phyloP scores from a whole-genome alignment of 2,797 vertebrate species.

The Typhlichthys subterraneus region DNA sequence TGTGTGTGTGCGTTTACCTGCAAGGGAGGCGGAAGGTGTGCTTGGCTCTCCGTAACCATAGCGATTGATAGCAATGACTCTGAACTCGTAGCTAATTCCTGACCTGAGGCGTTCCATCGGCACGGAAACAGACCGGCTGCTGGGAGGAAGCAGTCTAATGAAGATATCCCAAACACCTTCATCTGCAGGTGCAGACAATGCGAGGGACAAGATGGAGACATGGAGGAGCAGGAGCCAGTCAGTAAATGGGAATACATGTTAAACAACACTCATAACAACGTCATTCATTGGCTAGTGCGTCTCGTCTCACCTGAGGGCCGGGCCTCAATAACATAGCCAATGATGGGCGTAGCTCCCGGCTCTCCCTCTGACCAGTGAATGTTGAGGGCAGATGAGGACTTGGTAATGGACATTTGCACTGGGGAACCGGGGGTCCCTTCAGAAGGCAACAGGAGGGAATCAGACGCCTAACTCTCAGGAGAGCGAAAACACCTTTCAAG shows the following conservation, averaged over 20 bases:
- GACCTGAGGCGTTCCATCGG: slow-evolving; percentile 86
- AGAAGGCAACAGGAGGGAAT: slow-evolving; percentile 3
- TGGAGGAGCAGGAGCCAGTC: neutral
- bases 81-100: slow-evolving; percentile 94
- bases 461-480: neutral
- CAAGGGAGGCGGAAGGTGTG: slow-evolving; percentile 84
- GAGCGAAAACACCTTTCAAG: no score
- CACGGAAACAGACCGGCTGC: slow-evolving; percentile 85
- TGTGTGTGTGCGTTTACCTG: slow-evolving; percentile 78
- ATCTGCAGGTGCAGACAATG: slow-evolving; percentile 68
- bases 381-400: slow-evolving; percentile 83
- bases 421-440: slow-evolving; percentile 90
- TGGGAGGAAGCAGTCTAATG: slow-evolving; percentile 84
- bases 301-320: slow-evolving; percentile 86
- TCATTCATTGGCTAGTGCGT: neutral
- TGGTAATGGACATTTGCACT: slow-evolving; percentile 84
- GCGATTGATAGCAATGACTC: slow-evolving; percentile 90
- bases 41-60: slow-evolving; percentile 93
- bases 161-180: slow-evolving; percentile 96
- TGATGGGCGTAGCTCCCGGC: slow-evolving; percentile 79
- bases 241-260: neutral
- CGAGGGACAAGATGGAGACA: neutral
- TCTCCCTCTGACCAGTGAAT: slow-evolving; percentile 88
- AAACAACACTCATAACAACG: no score
- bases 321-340: slow-evolving; percentile 89